Base-by-base conservation (phyloP, 2,113 vertebrate genomes). In the Asarcornis scutulata region DNA sequence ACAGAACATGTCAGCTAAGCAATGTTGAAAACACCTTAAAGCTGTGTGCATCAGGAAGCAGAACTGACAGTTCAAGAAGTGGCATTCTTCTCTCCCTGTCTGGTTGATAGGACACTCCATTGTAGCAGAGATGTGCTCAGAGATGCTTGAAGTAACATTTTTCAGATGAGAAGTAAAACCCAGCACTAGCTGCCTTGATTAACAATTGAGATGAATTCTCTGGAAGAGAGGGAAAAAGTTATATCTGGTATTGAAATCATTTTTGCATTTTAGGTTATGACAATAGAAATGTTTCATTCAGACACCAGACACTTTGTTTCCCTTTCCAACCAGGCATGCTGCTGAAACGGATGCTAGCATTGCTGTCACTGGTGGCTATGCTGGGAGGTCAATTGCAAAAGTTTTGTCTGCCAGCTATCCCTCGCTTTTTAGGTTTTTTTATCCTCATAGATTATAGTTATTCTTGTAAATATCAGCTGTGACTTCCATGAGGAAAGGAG, bases 331-430 rank as follows among this genome's bases (percentile, higher is more conserved):
- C 32, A 64, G 15, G 16, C 8, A 13, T 29, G 40, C 21, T 79
- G 53, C 71, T 77, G 75, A 85, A 83, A 46, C 8, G 62, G 20
- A 58, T 68, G 42, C 22, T 29, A 32, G 72, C 27, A 42, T 59
- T 62, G 82, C 25, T 1, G 5, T n/a, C 1, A 0, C 12, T 42
- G 7, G 31, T 29, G 68, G 18, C 40, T 71, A 63, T 3, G 1
- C 27, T 68, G 52, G 31, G 40, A 92, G 42, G 25, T 72, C 73
- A 17, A 3, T 55, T 32, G 36, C 36, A 78, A 91, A 90, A 6
- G 25, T 75, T 84, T 64, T 44, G 25, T 34, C 29, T 40, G 29
- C n/a, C 64, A 72, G 2, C 3, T n/a, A 27, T 44, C 38, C 76
- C 46, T 48, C 22, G 26, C 34, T 83, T 86, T 40, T 18, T 27